A percentile compares a stretch with the other conserved stretches of the same genome.
phyloP scores from a whole-genome alignment of 2,888 invertebrate species.

The Melanostoma mellinum region DNA sequence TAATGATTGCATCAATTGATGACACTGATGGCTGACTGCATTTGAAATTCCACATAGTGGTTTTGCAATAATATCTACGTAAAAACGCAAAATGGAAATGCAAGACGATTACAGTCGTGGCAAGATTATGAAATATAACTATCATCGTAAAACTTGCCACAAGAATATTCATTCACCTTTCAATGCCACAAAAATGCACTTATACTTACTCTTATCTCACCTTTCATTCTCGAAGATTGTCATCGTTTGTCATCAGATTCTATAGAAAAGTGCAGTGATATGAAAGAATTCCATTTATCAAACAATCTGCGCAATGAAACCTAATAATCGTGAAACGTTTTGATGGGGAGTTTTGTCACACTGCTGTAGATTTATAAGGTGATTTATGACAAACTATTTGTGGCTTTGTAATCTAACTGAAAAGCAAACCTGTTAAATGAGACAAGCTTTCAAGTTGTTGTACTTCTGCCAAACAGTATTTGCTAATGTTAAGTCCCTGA shows the following conservation, averaged over 20 bases:
- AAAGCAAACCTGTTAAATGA: neutral
- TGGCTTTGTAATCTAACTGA: neutral
- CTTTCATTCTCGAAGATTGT: conserved; percentile 6
- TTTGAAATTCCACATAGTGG: conserved; percentile 18
- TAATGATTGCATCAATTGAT: conserved; percentile 7
- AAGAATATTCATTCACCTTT: conserved; percentile 33
- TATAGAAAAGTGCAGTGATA: conserved; percentile 16
- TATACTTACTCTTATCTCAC: conserved; percentile 23
- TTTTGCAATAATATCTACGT: conserved; percentile 11
- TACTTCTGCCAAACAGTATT: neutral
- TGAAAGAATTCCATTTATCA: conserved; percentile 31
- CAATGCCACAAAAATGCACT: conserved; percentile 56
- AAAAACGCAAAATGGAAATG: conserved; percentile 22
- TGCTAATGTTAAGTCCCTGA: neutral
- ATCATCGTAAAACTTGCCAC: conserved; percentile 25
- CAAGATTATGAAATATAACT: conserved; percentile 25
- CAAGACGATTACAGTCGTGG: neutral
- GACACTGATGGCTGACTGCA: conserved; percentile 2
- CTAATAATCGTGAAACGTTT: conserved; percentile 48
- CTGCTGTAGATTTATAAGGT: conserved; percentile 2
- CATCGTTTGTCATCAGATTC: neutral
- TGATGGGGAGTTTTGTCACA: conserved; percentile 22
- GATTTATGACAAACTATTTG: conserved; percentile 11
- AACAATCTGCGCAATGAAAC: conserved; percentile 24
- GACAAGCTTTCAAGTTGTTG: too few relatives aligned